Base-by-base conservation (phyloP, 2,113 vertebrate species). In the Sprattus sprattus region DNA sequence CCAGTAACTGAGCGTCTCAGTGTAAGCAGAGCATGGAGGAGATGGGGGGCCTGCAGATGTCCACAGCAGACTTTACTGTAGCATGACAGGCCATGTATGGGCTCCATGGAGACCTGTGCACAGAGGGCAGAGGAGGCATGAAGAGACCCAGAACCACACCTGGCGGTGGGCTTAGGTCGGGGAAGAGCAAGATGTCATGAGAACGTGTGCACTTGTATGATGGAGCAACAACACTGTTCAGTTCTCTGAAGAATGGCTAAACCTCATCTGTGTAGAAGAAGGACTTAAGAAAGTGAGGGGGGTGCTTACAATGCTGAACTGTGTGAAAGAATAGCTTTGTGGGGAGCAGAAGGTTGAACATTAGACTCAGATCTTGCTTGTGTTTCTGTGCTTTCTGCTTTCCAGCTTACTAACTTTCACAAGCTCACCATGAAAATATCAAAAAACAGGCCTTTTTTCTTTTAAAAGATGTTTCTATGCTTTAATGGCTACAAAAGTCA, bases 21-120 rank as follows among this genome's bases (percentile, higher is more conserved):
- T 89, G 88, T 90, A 90, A 89, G 54, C 71, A 20, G 82, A 89
- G 88, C 87, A 89, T 87, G 86, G 89, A 90, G 90, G 87, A 84
- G 83, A 71, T 75, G 46, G 22, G 87, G 83, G 85, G 86, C 84
- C 85, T 87, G 57, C 86, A 83, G 84, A 88, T 90, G 88, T 91
- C 87, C 89, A 83, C 89, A 88, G 84, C 91, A 89, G 86, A 92
- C 91, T 88, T 89, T 89, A 91, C 87, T 91, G 90, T 90, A 91
- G 90, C 90, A 45, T 91, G 84, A 78, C 71, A 78, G 71, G 28
- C 71, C 71, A 39, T 78, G 71, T 78, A 78, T 78, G 71, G 71
- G 71, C 90, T 83, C 90, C 78, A 87, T 91, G 89, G 89, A 28
- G 71, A 3, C 71, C 13, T 32, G 71, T 20, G 71, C 25, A 10